phyloP scores from a whole-genome alignment of 2,888 invertebrate species.

The Arge pagana region DNA sequence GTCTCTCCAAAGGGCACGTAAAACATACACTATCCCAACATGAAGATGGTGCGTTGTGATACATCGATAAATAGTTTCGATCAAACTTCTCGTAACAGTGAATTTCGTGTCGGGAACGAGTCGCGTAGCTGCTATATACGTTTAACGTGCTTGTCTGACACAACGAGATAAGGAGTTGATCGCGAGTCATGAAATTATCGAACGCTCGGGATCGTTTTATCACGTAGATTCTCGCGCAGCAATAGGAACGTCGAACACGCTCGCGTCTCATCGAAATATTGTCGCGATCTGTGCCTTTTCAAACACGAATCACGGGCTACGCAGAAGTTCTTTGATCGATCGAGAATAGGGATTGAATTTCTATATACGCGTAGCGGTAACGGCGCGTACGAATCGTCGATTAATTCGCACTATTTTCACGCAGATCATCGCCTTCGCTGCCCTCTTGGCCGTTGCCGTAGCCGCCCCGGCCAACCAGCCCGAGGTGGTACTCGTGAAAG shows the following conservation, averaged over 20 bases:
- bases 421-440: slow-evolving; percentile 29
- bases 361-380: too few species aligned
- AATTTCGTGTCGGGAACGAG: too few species aligned
- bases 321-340: too few species aligned
- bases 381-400: too few species aligned
- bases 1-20: slow-evolving; percentile 25
- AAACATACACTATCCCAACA: slow-evolving; percentile 26
- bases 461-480: slow-evolving; percentile 27
- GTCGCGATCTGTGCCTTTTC: too few species aligned
- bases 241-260: background rate
- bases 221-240: background rate
- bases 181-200: too few species aligned
- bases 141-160: too few species aligned
- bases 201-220: too few species aligned
- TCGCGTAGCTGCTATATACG: too few species aligned
- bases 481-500: background rate
- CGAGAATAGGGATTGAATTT: too few species aligned
- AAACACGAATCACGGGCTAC: too few species aligned
- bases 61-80: slow-evolving; percentile 7
- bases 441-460: slow-evolving; percentile 28
- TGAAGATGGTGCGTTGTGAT: slow-evolving; percentile 35
- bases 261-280: slow-evolving; percentile 21
- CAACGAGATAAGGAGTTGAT: too few species aligned
- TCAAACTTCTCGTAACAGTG: background rate
- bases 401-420: slow-evolving; percentile 29